Evolutionary conservation across 2,113 vertebrate species (phyloP), one percentile per base, ranked within the genome.

Genomic region (Hepsetus odoe): DNA sequence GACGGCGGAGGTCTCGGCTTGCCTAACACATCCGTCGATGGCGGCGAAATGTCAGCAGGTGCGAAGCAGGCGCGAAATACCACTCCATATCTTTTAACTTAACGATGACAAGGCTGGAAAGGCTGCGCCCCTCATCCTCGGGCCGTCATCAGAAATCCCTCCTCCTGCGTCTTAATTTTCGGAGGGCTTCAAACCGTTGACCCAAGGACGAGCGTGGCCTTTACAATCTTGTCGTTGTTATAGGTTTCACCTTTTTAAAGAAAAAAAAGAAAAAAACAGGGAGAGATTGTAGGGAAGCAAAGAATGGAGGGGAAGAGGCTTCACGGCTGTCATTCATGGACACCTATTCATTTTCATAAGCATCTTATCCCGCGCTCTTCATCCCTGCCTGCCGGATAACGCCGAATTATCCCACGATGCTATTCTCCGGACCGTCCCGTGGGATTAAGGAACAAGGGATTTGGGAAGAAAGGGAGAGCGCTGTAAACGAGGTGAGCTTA

Each of bases 321-420:
- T 75, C 78, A 42, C 33, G 20, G 22, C 62, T 51, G 53, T 74
- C 62, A 51, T 76, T 72, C 33, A 8, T 22, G n/a, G 55, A 59
- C 69, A 59, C 69, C 65, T 82, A 84, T 84, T 82, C 68, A 82
- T 79, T 79, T 77, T 64, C 68, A 28, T 79, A 80, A 69, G 77
- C 77, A 58, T 62, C 56, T 56, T 56, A 53, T 79, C 35, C 64
- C 26, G 4, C 35, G 26, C 53, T 71, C 44, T 55, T 62, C 74
- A 42, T 77, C 75, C 24, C 24, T n/a, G 75, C 59, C 16, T 59
- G 59, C 49, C 24, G 38, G 69, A 69, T 62, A 69, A 69, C 62
- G 2, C 7, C 2, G 44, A 55, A 61, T 69, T 55, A 78, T 81
- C 69, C 64, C 53, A 14, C 44, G 6, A 28, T 6, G 65, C 72